Evolutionary conservation across 2,888 invertebrate genomes (phyloP), one percentile per base, ranked within the genome.

Genomic region (Lumbricus terrestris): DNA sequence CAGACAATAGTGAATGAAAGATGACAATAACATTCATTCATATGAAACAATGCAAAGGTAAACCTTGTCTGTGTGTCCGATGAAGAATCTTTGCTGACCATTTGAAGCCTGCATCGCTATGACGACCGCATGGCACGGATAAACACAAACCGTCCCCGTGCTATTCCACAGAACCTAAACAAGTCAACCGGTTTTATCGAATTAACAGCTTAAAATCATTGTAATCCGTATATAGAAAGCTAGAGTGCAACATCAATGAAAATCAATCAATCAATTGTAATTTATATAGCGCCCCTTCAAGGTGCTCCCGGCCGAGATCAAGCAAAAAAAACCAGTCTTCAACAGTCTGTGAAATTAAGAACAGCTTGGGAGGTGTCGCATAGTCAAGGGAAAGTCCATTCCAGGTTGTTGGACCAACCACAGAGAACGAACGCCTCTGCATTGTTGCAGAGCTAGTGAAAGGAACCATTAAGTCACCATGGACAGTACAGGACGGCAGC

Each of bases 21-120:
- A 34, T 23, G 34, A 47, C 34, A 82, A 23, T 5, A 69, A 82
- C 89, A 89, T 3, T 13, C 6, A n/a, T n/a, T n/a, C n/a, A n/a
- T n/a, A n/a, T n/a, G n/a, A 37, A 89, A 47, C 33, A 69, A 69
- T 23, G n/a, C n/a, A 3, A 20, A 37, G n/a, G 29, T 91, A 89
- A 90, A 95, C 95, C 93, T 94, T 95, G 91, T 94, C 95, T 89
- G 95, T 94, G 92, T 95, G 95, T 18, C 95, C 95, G 89, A 94
- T 93, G 90, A 95, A 95, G 92, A 95, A 95, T 47, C 94, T 92
- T 91, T 95, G 95, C 82, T 94, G 93, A 54, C 95, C 94, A 92
- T 93, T 95, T 90, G 92, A 92, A 35, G 94, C 92, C 91, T 94
- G 93, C 94, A 95, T 94, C 88, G 94, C 93, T 35, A 95, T 94